These are phyloP conservation scores for Ictalurus furcatus DNA, from an alignment of 2,113 vertebrate species.

Conservation along the genomic window DNA sequence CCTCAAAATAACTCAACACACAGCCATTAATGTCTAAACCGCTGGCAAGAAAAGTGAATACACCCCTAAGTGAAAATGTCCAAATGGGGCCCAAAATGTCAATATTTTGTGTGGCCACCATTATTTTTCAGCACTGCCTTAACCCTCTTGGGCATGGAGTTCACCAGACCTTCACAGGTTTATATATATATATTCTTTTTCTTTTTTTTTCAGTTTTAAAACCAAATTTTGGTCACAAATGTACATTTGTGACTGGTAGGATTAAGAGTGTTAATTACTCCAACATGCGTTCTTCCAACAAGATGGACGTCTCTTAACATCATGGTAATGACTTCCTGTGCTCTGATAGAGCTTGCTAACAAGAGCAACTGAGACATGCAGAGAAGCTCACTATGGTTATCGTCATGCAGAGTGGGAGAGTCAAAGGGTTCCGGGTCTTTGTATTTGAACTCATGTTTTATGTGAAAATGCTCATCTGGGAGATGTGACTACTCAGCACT, in stretches of 20 bases:
- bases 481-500: conserved; percentile 22
- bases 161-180: too few relatives aligned
- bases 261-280: not conserved
- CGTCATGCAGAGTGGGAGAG: not conserved
- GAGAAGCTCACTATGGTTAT: not conserved
- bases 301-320: conserved; percentile 17
- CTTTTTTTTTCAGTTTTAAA: not conserved
- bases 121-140: too few relatives aligned
- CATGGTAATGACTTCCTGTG: conserved; percentile 43
- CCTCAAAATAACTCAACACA: too few relatives aligned
- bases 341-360: not conserved
- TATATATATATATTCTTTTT: too few relatives aligned
- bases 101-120: too few relatives aligned
- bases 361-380: conserved; percentile 3
- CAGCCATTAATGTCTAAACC: too few relatives aligned
- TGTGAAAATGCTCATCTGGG: conserved; percentile 17
- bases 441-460: conserved; percentile 21
- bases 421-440: not conserved
- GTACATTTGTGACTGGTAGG: not conserved
- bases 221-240: not conserved
- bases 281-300: not conserved
- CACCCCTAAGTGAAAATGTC: too few relatives aligned
- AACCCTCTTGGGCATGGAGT: too few relatives aligned
- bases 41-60: too few relatives aligned
- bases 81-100: too few relatives aligned